These are phyloP conservation scores for Lochmaea capreae DNA, from an alignment of 2,888 invertebrate genomes.

Conservation along the genomic window DNA sequence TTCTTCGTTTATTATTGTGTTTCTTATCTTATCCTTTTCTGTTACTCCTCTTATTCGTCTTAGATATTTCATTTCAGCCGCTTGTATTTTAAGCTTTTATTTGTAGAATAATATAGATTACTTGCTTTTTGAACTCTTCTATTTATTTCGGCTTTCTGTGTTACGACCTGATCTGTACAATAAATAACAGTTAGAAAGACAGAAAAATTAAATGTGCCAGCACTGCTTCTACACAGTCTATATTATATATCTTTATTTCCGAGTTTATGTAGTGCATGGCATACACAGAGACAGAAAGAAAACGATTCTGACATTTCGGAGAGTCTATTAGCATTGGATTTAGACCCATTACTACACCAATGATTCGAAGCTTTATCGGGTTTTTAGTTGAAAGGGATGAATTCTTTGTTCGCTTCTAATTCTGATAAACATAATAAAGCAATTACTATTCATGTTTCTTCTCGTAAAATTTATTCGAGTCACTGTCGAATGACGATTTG, in stretches of 20 bases:
- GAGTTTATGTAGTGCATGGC: constrained; percentile 55
- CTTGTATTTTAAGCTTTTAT: too few relatives aligned
- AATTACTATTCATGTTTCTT: constrained; percentile 45
- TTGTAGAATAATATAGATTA: too few relatives aligned
- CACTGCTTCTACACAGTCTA: background rate
- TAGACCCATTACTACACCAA: constrained; percentile 47
- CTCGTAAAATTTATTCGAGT: constrained; percentile 43
- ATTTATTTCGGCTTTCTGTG: too few relatives aligned
- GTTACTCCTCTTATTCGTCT: too few relatives aligned
- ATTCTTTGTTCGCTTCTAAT: constrained; percentile 44
- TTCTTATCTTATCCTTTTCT: too few relatives aligned
- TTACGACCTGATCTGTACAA: too few relatives aligned
- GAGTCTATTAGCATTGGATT: constrained; percentile 56
- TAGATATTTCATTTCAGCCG: too few relatives aligned
- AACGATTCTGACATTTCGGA: constrained; percentile 52
- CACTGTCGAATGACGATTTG: constrained; percentile 23
- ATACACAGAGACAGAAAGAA: constrained; percentile 21
- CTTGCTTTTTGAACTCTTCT: too few relatives aligned
- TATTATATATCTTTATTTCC: constrained; percentile 49
- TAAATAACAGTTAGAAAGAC: too few relatives aligned
- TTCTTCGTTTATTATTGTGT: too few relatives aligned
- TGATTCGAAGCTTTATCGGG: constrained; percentile 44
- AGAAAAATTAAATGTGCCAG: background rate
- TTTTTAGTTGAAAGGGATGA: constrained; percentile 44
- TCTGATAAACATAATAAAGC: constrained; percentile 46